Conservation (phyloP, 2,888 invertebrate genomes). For the Lamellibrachia columna region DNA sequence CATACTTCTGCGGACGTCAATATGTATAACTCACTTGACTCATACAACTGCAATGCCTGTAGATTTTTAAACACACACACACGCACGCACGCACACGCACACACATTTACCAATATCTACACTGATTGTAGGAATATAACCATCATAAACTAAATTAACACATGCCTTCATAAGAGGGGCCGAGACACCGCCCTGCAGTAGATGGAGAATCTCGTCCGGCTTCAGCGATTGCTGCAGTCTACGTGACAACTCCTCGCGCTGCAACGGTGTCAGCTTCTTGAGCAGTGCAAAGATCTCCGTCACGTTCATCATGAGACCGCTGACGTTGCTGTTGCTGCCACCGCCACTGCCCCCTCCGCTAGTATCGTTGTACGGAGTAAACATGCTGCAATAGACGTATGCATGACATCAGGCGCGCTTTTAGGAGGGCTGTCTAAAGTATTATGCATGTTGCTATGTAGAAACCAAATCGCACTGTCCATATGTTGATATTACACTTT, state of each 20-base stretch:
- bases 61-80: too few species aligned
- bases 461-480: too few species aligned
- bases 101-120: too few species aligned
- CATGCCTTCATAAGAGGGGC: not conserved
- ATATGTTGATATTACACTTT: too few species aligned
- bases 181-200: not conserved
- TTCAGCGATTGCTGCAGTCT: not conserved
- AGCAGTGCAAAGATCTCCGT: not conserved
- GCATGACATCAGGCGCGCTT: too few species aligned
- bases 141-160: not conserved
- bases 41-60: not conserved
- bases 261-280: not conserved
- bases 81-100: too few species aligned
- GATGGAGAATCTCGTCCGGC: not conserved
- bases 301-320: not conserved
- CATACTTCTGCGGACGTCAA: not conserved
- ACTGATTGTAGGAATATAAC: too few species aligned
- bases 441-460: too few species aligned
- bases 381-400: not conserved
- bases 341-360: not conserved
- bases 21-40: not conserved
- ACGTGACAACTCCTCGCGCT: not conserved
- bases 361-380: not conserved
- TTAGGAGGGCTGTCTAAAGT: too few species aligned
- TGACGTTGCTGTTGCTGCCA: not conserved